Base-by-base conservation (phyloP, 2,797 vertebrate genomes). In the Pteropus rufus region DNA sequence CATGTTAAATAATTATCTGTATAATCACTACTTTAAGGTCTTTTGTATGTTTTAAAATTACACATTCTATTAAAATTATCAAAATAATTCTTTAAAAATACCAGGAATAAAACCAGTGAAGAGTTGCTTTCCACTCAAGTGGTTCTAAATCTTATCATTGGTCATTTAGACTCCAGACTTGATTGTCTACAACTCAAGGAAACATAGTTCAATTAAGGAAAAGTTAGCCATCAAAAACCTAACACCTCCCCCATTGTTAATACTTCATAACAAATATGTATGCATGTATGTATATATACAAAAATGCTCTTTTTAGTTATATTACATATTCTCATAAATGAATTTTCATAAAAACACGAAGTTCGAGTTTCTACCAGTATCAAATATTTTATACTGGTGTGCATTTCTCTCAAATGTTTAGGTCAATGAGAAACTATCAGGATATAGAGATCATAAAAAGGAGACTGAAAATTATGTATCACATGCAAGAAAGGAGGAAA, bases 41-140 rank as follows among this genome's bases (percentile, higher is more conserved):
- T 49, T 49, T 96, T 83, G 41, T 94, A 83, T 96, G 93, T 96
- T 95, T 97, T 97, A 97, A 97, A 98, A 97, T 96, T 84, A 97
- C 0, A 39, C 64, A 93, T 95, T 97, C 93, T 96, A 95, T 44
- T 96, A 97, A 93, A 97, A 95, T 94, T 97, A 98, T 96, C 93
- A 97, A 97, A 98, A 96, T 84, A 98, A 82, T 81, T 95, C 62
- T 97, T 95, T 93, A 88, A 97, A 94, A 95, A 95, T 84, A 97
- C 46, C 65, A 89, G 93, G 96, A 95, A 95, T 77, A 97, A 97
- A 84, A 94, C 64, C 62, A 97, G 79, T 73, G 81, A 56, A 94
- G 87, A 18, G 46, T 2, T 96, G 41, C 88, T 92, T 62, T 94
- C 93, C 93, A 95, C 88, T 94, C 46, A 92, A 81, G 91, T 95